Base-by-base conservation (phyloP, 2,113 vertebrate species). In the Dromaius novaehollandiae region DNA sequence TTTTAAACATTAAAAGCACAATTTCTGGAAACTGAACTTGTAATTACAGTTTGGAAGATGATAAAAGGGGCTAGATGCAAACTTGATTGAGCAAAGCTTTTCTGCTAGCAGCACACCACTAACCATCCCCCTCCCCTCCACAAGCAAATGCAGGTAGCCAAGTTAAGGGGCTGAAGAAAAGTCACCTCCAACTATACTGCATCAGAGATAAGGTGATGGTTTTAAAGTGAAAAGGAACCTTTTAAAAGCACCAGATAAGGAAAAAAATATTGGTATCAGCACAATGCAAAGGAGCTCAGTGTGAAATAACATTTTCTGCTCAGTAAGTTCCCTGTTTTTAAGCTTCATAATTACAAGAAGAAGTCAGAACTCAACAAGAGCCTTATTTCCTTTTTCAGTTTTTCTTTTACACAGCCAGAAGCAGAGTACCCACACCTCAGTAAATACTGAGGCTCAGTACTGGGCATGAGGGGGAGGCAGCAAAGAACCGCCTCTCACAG, bases 261-360 rank as follows among this genome's bases (percentile, higher is more conserved):
- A 7, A 28, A 80, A 90, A 84, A 93, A 8, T 5, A 3, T 11
- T 81, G 28, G 3, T 77, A 68, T 70, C 48, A 42, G 13, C 36
- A 60, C 22, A 38, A 89, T 65, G 42, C 75, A 86, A 88, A 93
- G 61, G 55, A 94, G 10, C 34, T 63, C 3, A 7, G 70, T 74
- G 86, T n/a, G 69, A 96, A 95, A 93, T 50, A 25, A 84, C 77
- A 78, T 25, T 30, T 94, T 81, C 92, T 91, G 70, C 63, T 92
- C 42, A 34, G 77, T 42, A 88, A 14, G 21, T 34, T 36, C 79
- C 69, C 61, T 50, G 40, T 55, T 94, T 84, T 55, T 46, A 84
- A 85, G 9, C 55, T 53, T 50, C 32, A 40, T 88, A 83, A 77
- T 93, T 93, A 92, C 28, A 28, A 42, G 53, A 88, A 78, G 10